phyloP scores from a whole-genome alignment of 2,113 vertebrate species.

The Channa maculata region DNA sequence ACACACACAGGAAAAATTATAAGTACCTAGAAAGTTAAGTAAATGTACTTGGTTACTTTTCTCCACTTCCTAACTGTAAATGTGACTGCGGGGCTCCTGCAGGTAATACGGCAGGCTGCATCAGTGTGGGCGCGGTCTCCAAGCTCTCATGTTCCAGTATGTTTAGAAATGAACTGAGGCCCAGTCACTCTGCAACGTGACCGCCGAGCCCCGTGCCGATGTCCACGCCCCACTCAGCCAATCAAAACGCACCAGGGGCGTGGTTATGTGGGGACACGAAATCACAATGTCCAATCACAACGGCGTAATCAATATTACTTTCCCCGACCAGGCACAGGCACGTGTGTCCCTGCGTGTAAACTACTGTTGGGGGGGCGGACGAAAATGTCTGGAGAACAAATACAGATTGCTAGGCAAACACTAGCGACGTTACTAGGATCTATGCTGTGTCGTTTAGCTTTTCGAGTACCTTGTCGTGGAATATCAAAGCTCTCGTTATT shows the following conservation, averaged over 20 bases:
- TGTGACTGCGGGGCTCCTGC: neutral
- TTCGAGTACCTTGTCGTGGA: neutral
- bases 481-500: neutral
- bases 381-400: constrained; percentile 16
- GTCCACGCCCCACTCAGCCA: constrained; percentile 56
- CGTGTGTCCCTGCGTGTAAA: constrained; percentile 80
- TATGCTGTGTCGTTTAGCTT: neutral
- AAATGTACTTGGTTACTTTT: too few relatives aligned
- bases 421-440: neutral
- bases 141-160: constrained; percentile 44
- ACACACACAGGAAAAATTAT: too few relatives aligned
- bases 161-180: constrained; percentile 44
- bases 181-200: constrained; percentile 79
- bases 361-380: constrained; percentile 22
- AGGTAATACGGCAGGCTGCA: constrained; percentile 1
- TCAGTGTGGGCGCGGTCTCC: neutral
- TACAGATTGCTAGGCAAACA: neutral
- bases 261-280: neutral
- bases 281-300: constrained; percentile 54
- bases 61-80: neutral
- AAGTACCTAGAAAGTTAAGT: too few relatives aligned
- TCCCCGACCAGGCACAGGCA: constrained; percentile 42
- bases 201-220: constrained; percentile 64
- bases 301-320: neutral
- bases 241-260: constrained; percentile 13